Base-by-base conservation (phyloP, 2,888 invertebrate species). In the Lacanobia oleracea region DNA sequence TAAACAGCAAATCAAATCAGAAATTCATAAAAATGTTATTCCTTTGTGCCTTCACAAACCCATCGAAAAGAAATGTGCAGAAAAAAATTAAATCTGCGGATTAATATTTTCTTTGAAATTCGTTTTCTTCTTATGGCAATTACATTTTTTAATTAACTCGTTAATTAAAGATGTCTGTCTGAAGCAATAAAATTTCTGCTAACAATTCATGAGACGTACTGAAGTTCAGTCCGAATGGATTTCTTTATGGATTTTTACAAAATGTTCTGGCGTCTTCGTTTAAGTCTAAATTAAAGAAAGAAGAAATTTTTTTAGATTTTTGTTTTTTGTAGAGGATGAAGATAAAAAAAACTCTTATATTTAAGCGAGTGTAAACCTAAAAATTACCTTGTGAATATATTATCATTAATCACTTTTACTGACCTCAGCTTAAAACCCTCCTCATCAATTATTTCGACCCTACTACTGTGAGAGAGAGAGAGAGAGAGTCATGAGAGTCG, bases 131-230 rank as follows among this genome's bases (percentile, higher is more conserved):
- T 67, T 62, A 51, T 64, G 64, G 72, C 75, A 74, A 79, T 78
- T 70, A 71, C 60, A 69, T 72, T 76, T 69, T 81, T 77, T 74
- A 72, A 74, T 67, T 82, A 68, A 82, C 67, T 77, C 70, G 71
- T 72, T 82, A 85, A 67, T 79, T 68, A 64, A 82, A 73, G 59
- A 43, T 45, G 43, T 79, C 79, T 70, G 82, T 71, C 70, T 50
- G 27, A 65, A 78, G 68, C 63, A 69, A 79, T 68, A 69, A 79
- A 78, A 79, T 48, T n/a, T 56, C 75, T 62, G 48, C 67, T 82
- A 64, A 79, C 73, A 56, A 79, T 73, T 82, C 79, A 53, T 54
- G 43, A 63, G 63, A 63, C 62, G 72, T 54, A 60, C 54, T 21
- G 21, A 45, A 18, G 16, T 27, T 65, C 48, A 27, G 43, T 40